Conservation (phyloP, 2,888 invertebrate genomes). For the Sthenelais limicola region DNA sequence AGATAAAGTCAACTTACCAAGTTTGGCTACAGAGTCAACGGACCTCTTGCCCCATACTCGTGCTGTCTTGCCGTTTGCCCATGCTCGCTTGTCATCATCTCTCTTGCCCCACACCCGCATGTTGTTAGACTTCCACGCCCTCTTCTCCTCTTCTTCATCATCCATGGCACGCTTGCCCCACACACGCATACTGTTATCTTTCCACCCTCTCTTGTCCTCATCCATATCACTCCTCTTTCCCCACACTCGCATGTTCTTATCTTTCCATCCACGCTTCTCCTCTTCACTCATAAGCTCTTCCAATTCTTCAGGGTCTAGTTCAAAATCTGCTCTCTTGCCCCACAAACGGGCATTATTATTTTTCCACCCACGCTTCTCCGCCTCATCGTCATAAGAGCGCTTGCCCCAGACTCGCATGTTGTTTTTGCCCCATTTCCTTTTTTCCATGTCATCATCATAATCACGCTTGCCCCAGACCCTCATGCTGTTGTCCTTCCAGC, state of each 20-base stretch:
- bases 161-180: slow-evolving; percentile 44
- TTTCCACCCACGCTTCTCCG: slow-evolving; percentile 44
- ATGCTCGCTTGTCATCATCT: slow-evolving; percentile 34
- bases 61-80: slow-evolving; percentile 41
- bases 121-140: slow-evolving; percentile 42
- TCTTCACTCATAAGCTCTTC: slow-evolving; percentile 18
- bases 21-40: slow-evolving; percentile 10
- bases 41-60: slow-evolving; percentile 47
- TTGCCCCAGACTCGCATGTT: slow-evolving; percentile 44
- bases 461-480: slow-evolving; percentile 47
- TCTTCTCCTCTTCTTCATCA: slow-evolving; percentile 30
- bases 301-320: background rate
- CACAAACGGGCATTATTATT: slow-evolving; percentile 44
- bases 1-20: slow-evolving; percentile 36
- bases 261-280: slow-evolving; percentile 43
- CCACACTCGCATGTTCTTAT: slow-evolving; percentile 45
- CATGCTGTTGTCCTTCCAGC: slow-evolving; percentile 43
- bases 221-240: slow-evolving; percentile 44
- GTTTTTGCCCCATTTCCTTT: slow-evolving; percentile 42
- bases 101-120: slow-evolving; percentile 48
- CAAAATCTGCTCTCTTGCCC: slow-evolving; percentile 42
- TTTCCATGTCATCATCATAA: slow-evolving; percentile 29
- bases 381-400: slow-evolving; percentile 17
- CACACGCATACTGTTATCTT: slow-evolving; percentile 34
- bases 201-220: slow-evolving; percentile 44